Evolutionary conservation across 2,797 vertebrate genomes (phyloP), one percentile per base, ranked within the genome.

Genomic region (Sebastes diploproa): DNA sequence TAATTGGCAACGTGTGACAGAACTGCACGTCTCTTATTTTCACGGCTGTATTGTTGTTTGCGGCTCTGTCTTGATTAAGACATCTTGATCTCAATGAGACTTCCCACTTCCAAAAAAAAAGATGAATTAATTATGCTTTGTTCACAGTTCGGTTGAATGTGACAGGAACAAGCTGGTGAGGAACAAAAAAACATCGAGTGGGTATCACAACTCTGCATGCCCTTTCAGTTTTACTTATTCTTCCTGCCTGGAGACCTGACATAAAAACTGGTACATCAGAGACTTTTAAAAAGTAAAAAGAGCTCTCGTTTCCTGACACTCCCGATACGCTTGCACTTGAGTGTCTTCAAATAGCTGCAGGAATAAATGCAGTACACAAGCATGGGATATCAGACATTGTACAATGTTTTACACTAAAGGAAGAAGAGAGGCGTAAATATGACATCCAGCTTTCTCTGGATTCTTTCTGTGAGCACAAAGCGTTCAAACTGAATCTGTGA

Each of bases 1-100:
- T 87, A 90, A 90, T 88, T 89, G 72, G 25, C 72, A 62, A 60
- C 1, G n/a, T 2, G 69, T 32, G 72, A 61, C 16, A 22, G 61
- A 78, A 34, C 42, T 1, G 23, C 63, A 63, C 4, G 20, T 29
- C 46, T 77, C 46, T 5, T 32, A 34, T 71, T 72, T 58, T 68
- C 12, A 64, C 12, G 27, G n/a, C 5, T n/a, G 70, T 4, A 34
- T 23, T 30, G 38, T 75, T 72, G 46, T 72, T 80, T 52, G 20
- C 50, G 14, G 67, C 72, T 62, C 63, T 20, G 4, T 61, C 54
- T 58, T 38, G 34, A 77, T 60, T 6, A 73, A 73, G 42, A 83
- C 4, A 72, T 77, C 29, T 56, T 36, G 70, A 85, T 72, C 23
- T 81, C 60, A 67, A 10, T 56, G 58, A 83, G 75, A 34, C 32